Evolutionary conservation across 2,113 vertebrate genomes (phyloP), one percentile per base, ranked within the genome.

Genomic region (Indri indri): DNA sequence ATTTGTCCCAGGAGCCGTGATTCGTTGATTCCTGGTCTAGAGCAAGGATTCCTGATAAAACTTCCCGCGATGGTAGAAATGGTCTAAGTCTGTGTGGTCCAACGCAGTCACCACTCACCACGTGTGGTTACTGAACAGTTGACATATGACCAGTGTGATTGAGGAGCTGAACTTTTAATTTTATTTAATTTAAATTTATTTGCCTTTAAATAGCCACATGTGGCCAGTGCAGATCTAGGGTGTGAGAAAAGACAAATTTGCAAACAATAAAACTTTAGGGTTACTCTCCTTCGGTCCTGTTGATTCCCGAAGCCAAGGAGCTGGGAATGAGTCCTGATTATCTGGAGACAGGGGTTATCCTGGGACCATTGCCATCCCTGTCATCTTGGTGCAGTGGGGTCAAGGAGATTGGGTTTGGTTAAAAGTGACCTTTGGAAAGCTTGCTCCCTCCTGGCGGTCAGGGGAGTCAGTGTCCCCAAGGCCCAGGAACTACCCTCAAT

Each of bases 51-150:
- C 32, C 54, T 8, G 11, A 2, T 23, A 32, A 80, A 76, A 76
- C 40, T 54, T n/a, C 27, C 57, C 23, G 0, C 0, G 0, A 1
- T 59, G 17, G 34, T 50, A 42, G 52, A 66, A 50, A 90, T 13
- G 23, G 11, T 63, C 22, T 50, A 2, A 30, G 22, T 16, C 37
- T 65, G 68, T 52, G 6, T 7, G 5, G 20, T 34, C 34, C 16
- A 16, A 16, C 27, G 3, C 20, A 22, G n/a, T 47, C 14, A 32
- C 7, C 27, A 12, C 9, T 54, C 1, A 0, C 23, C 42, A 45
- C 8, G 0, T 45, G 59, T 63, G 42, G 23, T 61, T 32, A 34
- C 7, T 6, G 23, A 70, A 5, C 37, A 30, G 13, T 45, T 50
- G 88, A 77, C 54, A 87, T 14, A 2, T 42, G 52, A 34, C 61